A percentile compares a stretch with the other conserved stretches of the same genome.
Evolutionary conservation across 2,888 invertebrate genomes (phyloP).

Genomic region (Hedya salicella): DNA sequence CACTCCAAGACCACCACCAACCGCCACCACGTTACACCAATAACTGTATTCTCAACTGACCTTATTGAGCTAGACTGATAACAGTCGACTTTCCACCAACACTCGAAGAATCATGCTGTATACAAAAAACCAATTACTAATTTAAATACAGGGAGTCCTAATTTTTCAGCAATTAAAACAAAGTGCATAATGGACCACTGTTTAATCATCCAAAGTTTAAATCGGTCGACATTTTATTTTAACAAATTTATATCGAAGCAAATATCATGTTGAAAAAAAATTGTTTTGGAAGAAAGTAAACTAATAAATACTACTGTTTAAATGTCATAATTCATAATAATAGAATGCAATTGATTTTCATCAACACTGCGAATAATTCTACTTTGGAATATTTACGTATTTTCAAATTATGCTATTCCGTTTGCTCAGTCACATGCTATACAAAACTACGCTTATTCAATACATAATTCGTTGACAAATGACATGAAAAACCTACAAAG

Average conservation of each 20-base stretch:
- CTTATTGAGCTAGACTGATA: slow-evolving; percentile 22
- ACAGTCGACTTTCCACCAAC: slow-evolving; percentile 32
- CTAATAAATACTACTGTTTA: too few species aligned
- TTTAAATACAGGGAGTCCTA: slow-evolving; percentile 20
- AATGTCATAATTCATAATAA: too few species aligned
- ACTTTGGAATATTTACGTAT: too few species aligned
- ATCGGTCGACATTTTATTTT: slow-evolving; percentile 19
- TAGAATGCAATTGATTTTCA: too few species aligned
- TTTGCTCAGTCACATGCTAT: too few species aligned
- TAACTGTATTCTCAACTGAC: slow-evolving; percentile 30
- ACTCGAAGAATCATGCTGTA: slow-evolving; percentile 38
- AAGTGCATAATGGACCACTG: slow-evolving; percentile 25
- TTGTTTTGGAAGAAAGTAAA: too few species aligned
- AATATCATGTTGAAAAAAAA: too few species aligned
- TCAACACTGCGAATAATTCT: too few species aligned
- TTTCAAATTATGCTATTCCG: too few species aligned
- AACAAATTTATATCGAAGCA: background rate
- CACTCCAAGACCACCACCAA: slow-evolving; percentile 25
- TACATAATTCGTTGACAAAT: too few species aligned
- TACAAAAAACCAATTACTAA: slow-evolving; percentile 29
- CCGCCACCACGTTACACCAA: slow-evolving; percentile 32
- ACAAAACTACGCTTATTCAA: too few species aligned
- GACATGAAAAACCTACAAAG: too few species aligned
- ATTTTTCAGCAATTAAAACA: slow-evolving; percentile 34
- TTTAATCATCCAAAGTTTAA: slow-evolving; percentile 27